A percentile compares a stretch with the other conserved stretches of the same genome.
Evolutionary conservation across 2,113 vertebrate species (phyloP).

Genomic region (Chitala chitala): DNA sequence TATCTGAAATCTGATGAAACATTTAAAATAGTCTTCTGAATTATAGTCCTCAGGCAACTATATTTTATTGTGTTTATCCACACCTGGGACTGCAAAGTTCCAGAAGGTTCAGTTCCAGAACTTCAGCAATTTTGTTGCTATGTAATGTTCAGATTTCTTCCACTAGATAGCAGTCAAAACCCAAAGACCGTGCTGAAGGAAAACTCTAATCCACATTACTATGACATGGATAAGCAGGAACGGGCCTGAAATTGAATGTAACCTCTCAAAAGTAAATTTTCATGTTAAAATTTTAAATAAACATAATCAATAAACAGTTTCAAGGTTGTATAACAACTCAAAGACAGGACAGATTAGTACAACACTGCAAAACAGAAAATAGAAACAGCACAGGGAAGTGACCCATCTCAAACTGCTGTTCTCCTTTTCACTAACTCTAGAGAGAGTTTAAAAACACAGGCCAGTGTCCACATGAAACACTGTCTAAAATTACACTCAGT

Average conservation of each 20-base stretch:
- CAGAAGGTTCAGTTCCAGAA: neutral
- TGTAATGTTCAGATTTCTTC: neutral
- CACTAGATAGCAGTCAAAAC: slow-evolving; percentile 18
- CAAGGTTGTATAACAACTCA: neutral
- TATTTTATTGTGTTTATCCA: neutral
- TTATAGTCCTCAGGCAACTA: no score
- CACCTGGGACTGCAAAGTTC: no score
- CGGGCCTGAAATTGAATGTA: neutral
- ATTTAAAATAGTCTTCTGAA: no score
- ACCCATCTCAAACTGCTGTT: no score
- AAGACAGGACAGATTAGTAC: neutral
- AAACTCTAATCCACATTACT: neutral
- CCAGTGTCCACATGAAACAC: no score
- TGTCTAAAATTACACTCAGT: neutral
- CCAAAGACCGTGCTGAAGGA: neutral
- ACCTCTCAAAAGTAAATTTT: neutral
- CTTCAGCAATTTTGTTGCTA: neutral
- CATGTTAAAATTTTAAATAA: neutral
- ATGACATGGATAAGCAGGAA: slow-evolving; percentile 20
- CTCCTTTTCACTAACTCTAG: neutral
- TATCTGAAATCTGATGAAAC: no score
- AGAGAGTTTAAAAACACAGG: neutral
- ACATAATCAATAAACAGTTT: neutral
- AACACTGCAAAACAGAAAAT: slow-evolving; percentile 15
- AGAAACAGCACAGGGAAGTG: neutral